These are phyloP conservation scores for Eulemur rubriventer DNA, from an alignment of 2,797 vertebrate genomes.

Conservation along the genomic window DNA sequence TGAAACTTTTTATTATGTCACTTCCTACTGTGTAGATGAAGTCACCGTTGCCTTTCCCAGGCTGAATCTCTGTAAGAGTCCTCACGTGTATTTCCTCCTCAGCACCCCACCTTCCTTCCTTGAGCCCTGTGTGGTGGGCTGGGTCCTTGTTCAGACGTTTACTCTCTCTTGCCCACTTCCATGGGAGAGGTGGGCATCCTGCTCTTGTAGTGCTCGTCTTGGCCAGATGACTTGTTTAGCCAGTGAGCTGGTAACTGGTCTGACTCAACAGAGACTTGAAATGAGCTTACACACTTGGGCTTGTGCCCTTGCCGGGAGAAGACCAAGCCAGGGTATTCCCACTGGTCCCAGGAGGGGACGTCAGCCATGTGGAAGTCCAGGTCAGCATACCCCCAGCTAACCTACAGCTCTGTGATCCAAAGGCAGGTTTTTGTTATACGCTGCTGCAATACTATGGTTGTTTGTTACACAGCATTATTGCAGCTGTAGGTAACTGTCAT, in stretches of 20 bases:
- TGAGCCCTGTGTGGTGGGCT: background rate
- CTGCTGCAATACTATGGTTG: background rate
- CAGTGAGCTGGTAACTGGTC: rapidly evolving
- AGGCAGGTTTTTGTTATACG: background rate
- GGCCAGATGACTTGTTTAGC: background rate
- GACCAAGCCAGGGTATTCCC: no score
- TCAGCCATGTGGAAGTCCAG: background rate
- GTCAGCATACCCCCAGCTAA: no score
- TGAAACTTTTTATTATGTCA: background rate
- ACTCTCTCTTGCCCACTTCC: rapidly evolving
- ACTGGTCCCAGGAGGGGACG: background rate
- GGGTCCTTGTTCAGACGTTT: background rate
- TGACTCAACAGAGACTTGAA: background rate
- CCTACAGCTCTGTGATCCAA: background rate
- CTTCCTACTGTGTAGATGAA: background rate
- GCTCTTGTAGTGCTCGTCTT: rapidly evolving
- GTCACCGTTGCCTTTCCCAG: background rate
- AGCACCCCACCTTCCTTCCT: background rate
- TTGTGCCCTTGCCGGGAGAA: background rate
- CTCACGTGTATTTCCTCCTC: background rate
- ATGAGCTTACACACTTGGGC: background rate
- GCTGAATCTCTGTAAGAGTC: background rate
- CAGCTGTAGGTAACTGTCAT: rapidly evolving
- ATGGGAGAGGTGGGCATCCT: rapidly evolving
- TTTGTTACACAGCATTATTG: no score